Evolutionary conservation across 2,113 vertebrate genomes (phyloP), one percentile per base, ranked within the genome.

Genomic region (Isichthys henryi): DNA sequence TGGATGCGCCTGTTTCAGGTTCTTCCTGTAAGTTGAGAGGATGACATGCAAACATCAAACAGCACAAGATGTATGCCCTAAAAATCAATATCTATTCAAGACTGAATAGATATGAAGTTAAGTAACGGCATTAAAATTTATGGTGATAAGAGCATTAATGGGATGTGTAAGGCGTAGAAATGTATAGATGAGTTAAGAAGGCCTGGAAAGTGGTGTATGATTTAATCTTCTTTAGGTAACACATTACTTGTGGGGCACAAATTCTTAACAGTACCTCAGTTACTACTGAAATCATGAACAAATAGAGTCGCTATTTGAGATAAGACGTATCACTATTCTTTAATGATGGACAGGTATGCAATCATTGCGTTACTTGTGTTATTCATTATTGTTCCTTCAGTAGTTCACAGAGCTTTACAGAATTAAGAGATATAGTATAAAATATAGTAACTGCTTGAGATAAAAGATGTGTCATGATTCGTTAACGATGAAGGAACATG

Each of bases 1-100:
- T 95, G 91, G 10, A 89, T 97, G 66, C 94, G 97, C 91, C 15
- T 98, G 92, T 99, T 99, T 92, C 98, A 99, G 95, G 97, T 99
- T 93, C 97, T 99, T 86, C 98, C 98, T 8, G 98, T 99, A 95
- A 0, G 96, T 94, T 48, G 2, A 88, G 43, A 23, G 21, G 45
- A 13, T 89, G 49, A 66, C 53, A 46, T 19, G 52, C 48, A n/a
- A n/a, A 50, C 27, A 45, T 58, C 21, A 27, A 3, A 23, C 2
- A 80, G 19, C 43, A 80, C 9, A 21, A 49, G 10, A 19, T 49
- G 13, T 50, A 86, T 48, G 83, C 45, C 45, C 10, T 27, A 10
- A 49, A n/a, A 49, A 48, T 50, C 83, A 31, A 13, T 27, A 50
- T 11, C 9, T 49, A 86, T 11, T 23, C 35, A 39, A 77, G 70